Percentiles rank a stretch among this genome's conserved stretches.
Conservation (phyloP, 1,140 invertebrate genomes). For the Zaprionus capensis region DNA sequence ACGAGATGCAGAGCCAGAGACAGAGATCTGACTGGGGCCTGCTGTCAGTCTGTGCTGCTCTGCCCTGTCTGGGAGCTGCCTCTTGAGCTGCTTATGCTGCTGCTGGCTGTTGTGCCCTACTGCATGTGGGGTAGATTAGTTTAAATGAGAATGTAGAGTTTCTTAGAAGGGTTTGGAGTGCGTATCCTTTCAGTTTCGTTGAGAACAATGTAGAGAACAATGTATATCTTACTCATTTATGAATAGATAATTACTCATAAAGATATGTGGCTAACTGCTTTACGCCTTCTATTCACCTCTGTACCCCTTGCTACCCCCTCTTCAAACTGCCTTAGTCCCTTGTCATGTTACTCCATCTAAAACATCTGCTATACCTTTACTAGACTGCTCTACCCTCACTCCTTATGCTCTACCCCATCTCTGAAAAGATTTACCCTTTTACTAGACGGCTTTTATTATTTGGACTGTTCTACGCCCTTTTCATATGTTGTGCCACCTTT, state of each 20-base stretch:
- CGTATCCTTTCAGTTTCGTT: neutral
- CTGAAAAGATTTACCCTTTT: neutral
- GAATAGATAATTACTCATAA: no score
- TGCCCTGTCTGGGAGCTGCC: constrained; percentile 21
- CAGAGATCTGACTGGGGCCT: constrained; percentile 30
- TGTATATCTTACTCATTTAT: no score
- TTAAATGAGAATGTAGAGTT: neutral
- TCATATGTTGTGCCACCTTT: neutral
- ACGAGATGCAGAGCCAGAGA: constrained; percentile 24
- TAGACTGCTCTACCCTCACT: neutral
- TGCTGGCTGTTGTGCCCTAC: neutral
- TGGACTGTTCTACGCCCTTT: neutral
- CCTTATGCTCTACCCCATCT: neutral
- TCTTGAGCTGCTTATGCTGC: constrained; percentile 10
- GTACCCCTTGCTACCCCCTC: no score
- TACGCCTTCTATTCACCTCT: no score
- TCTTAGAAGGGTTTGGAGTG: neutral
- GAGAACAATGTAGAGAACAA: no score
- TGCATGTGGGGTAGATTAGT: neutral
- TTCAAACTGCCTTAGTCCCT: neutral
- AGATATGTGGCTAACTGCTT: no score
- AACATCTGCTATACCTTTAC: no score
- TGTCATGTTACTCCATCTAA: neutral
- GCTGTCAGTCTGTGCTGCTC: constrained; percentile 29
- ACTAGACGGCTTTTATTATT: neutral